Base-by-base conservation (phyloP, 2,113 vertebrate species). In the Actenoides lindsayi region DNA sequence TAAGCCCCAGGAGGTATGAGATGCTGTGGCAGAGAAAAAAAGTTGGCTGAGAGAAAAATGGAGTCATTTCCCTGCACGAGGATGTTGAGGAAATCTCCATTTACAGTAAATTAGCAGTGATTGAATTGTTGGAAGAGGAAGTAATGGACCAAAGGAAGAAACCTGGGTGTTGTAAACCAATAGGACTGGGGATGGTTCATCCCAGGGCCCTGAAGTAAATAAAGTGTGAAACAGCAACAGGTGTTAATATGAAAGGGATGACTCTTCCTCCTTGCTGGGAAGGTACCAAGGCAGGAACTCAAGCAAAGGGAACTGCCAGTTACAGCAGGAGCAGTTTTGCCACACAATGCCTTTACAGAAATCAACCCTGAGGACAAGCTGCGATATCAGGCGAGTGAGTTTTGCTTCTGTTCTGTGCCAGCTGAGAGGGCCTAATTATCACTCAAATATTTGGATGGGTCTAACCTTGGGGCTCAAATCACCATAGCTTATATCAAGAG, bases 261-360 rank as follows among this genome's bases (percentile, higher is more conserved):
- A 10, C 1, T 54, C 54, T 20, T 25, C 17, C 39, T 68, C n/a
- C 16, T 39, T 1, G 3, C 33, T 57, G 73, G 57, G 15, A 28
- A 24, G 24, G 17, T 42, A 2, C 33, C 10, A 21, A 23, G 62
- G 51, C 37, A 31, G 76, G 53, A 67, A 0, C 5, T 16, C 5
- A 37, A 9, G 41, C 0, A 37, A 37, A 90, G 20, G 69, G 27
- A 51, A 1, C 51, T 13, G 41, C 12, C 16, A 39, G 57, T 11
- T 35, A 6, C 21, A n/a, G 12, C 63, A 23, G 54, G 83, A 37
- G 37, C 5, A 16, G 19, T 44, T 89, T 30, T 70, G 44, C 51
- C 12, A 4, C 0, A 0, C 0, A 3, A 21, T 48, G 51, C 42
- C 35, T 16, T 42, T 24, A 1, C 30, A 71, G 59, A 77, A 74